phyloP scores from a whole-genome alignment of 1,140 invertebrate species.

The Charaxes varanes region DNA sequence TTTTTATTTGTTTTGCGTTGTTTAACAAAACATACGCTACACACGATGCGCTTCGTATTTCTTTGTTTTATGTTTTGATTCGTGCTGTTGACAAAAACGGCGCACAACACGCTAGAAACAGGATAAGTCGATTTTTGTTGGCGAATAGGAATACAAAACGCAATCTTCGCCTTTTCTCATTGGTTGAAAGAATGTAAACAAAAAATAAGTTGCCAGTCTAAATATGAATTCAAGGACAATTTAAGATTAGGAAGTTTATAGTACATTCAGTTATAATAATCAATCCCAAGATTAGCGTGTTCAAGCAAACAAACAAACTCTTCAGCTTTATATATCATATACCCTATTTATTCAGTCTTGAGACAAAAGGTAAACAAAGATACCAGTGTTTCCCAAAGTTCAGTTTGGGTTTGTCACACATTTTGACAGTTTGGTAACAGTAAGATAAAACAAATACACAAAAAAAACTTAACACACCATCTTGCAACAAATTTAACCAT shows the following conservation, averaged over 20 bases:
- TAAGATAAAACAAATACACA: no score
- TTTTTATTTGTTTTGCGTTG: slow-evolving; percentile 16
- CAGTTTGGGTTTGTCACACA: no score
- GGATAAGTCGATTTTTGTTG: slow-evolving; percentile 6
- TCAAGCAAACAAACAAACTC: no score
- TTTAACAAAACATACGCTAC: slow-evolving; percentile 20
- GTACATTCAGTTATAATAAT: no score
- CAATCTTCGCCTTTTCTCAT: slow-evolving; percentile 20
- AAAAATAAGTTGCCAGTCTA: slow-evolving; percentile 32
- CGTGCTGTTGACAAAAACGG: slow-evolving; percentile 28
- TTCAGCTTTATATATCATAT: no score
- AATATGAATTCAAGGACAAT: not conserved
- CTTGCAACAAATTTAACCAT: no score
- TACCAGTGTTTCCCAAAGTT: no score
- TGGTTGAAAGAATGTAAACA: slow-evolving; percentile 37
- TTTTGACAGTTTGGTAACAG: no score
- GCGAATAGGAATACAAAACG: slow-evolving; percentile 13
- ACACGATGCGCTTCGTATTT: slow-evolving; percentile 23
- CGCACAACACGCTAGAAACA: slow-evolving; percentile 12
- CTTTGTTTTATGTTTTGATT: slow-evolving; percentile 65
- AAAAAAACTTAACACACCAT: no score
- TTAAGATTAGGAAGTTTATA: slow-evolving; percentile 3
- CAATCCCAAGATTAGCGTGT: no score
- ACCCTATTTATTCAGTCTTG: no score
- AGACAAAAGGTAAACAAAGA: no score